Evolutionary conservation across 2,888 invertebrate species (phyloP), one percentile per base, ranked within the genome.

Genomic region (Pyralis farinalis): DNA sequence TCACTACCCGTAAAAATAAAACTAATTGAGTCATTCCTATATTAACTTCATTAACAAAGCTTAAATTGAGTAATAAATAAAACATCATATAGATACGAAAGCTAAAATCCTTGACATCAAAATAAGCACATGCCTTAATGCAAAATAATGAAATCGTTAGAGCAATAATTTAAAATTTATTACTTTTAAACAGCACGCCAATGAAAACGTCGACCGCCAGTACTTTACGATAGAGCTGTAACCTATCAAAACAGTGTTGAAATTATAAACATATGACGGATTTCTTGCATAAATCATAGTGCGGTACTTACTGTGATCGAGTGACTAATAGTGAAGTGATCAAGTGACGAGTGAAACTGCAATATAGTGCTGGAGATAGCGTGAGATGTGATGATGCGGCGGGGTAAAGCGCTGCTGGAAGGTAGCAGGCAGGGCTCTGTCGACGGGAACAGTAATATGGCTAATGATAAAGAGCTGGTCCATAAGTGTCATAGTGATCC

Each of bases 401-500:
- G 84, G 8, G 85, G 82, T 7, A 87, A 86, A 67, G 80, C 81
- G 51, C 70, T 86, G 77, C 73, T 88, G 20, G 88, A 87, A 44
- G 75, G 80, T 59, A 86, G 84, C 66, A 73, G 87, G 59, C 88
- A 87, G 67, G 87, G 86, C 46, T 87, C 88, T 37, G 82, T 88
- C 56, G 88, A 88, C 70, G 77, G 82, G 56, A 75, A 77, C 42
- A 66, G 58, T 46, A 75, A 68, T 44, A 68, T 81, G 56, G 66
- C 69, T 16, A 80, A 64, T 53, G 90, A 87, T 51, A 93, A 93
- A 71, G 93, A 93, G 78, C 78, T 92, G 63, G 92, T 93, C 53
- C 93, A 93, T 60, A 93, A 93, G 81, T 92, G 92, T 68, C 91
- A 92, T 59, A 93, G 92, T 60, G 92, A 93, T 71, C 92, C 92